Evolutionary conservation across 2,113 vertebrate species (phyloP).

Genomic region (Ibidorhyncha struthersii): DNA sequence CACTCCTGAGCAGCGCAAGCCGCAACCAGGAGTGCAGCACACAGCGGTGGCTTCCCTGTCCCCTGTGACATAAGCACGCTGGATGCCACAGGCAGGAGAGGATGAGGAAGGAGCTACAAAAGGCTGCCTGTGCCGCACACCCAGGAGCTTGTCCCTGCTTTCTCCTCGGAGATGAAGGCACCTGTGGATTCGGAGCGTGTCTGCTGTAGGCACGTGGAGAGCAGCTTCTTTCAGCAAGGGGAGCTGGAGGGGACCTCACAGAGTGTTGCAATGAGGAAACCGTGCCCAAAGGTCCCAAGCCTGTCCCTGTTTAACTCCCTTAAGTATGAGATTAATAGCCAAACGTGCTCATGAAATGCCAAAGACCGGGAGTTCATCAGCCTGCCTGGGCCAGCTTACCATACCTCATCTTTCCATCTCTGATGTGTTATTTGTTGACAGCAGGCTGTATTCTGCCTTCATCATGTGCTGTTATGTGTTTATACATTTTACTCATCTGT

Average conservation of each 20-base stretch:
- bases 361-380: neutral
- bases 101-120: neutral
- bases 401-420: neutral
- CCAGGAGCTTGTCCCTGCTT: neutral
- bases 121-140: neutral
- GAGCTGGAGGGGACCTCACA: neutral
- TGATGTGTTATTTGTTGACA: neutral
- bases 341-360: neutral
- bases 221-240: neutral
- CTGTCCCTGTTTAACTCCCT: neutral
- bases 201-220: neutral
- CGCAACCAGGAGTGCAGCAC: neutral
- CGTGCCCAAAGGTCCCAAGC: neutral
- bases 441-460: neutral
- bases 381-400: neutral
- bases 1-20: neutral
- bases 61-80: neutral
- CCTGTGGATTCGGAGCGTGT: neutral
- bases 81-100: neutral
- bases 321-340: neutral
- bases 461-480: neutral
- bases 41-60: neutral
- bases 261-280: neutral
- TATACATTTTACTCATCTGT: neutral
- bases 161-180: neutral